These are phyloP conservation scores for Myxocyprinus asiaticus DNA, from an alignment of 2,113 vertebrate genomes.

Conservation along the genomic window DNA sequence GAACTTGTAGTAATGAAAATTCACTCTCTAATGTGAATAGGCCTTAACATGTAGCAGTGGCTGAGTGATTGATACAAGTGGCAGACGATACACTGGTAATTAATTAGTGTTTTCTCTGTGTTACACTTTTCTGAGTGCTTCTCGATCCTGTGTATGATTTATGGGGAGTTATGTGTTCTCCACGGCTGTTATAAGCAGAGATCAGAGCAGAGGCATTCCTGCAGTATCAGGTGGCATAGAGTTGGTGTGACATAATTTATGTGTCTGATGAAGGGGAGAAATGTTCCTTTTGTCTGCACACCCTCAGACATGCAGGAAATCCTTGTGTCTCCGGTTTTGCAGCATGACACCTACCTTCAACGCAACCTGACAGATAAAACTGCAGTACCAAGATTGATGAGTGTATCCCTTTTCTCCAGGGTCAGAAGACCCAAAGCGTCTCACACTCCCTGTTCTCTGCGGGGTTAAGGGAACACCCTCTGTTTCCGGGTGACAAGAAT, in stretches of 20 bases:
- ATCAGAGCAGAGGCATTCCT: constrained; percentile 12
- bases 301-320: constrained; percentile 28
- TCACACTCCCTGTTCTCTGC: constrained; percentile 11
- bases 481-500: constrained; percentile 36
- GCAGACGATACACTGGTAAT: constrained; percentile 1
- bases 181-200: constrained; percentile 2
- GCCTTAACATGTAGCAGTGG: neutral
- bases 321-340: neutral
- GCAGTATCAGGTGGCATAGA: constrained; percentile 27
- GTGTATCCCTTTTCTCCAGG: neutral
- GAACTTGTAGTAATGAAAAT: neutral
- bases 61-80: constrained; percentile 1
- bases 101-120: constrained; percentile 16
- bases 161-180: constrained; percentile 8
- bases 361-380: constrained; percentile 11
- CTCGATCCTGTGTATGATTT: constrained; percentile 20
- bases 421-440: constrained; percentile 4
- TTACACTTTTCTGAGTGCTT: constrained; percentile 15
- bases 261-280: constrained; percentile 9
- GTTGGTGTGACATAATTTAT: constrained; percentile 32
- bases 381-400: constrained; percentile 18
- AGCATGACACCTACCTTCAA: constrained; percentile 17
- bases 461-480: constrained; percentile 35
- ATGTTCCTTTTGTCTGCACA: constrained; percentile 29
- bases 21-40: neutral